Percentiles rank a stretch among this genome's conserved stretches.
Evolutionary conservation across 2,797 vertebrate species (phyloP).

Genomic region (Myoxocephalus aenaeus): DNA sequence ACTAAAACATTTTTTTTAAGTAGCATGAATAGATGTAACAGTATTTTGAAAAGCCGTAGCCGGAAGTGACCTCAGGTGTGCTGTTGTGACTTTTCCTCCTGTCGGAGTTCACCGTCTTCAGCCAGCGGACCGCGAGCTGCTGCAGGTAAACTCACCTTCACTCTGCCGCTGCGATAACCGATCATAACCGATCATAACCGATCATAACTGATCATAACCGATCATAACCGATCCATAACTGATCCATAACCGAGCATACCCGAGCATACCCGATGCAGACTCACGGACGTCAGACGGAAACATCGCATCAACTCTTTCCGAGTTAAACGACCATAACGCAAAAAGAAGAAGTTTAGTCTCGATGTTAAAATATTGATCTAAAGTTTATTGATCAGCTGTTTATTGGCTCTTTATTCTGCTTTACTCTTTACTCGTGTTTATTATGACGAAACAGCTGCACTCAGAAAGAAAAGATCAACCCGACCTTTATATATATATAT

Average conservation of each 20-base stretch:
- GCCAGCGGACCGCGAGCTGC: not conserved
- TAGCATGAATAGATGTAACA: not conserved
- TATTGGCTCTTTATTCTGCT: not conserved
- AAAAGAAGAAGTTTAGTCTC: not conserved
- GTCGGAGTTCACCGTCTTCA: conserved; percentile 1
- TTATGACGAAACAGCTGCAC: not conserved
- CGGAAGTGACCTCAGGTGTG: not conserved
- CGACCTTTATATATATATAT: too few species aligned
- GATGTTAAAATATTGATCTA: not conserved
- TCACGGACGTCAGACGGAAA: not conserved
- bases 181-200: not conserved
- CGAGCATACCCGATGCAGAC: not conserved
- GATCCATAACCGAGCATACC: not conserved
- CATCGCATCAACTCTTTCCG: not conserved
- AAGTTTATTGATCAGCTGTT: not conserved
- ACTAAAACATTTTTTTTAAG: not conserved
- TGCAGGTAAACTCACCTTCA: conserved; percentile 27
- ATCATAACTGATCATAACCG: too few species aligned
- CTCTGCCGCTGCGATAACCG: too few species aligned
- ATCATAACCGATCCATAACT: too few species aligned
- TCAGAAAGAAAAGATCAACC: too few species aligned
- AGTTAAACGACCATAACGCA: not conserved
- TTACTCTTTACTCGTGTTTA: not conserved
- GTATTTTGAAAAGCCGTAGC: conserved; percentile 31
- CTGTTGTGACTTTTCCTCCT: not conserved